Evolutionary conservation across 1,140 invertebrate species (phyloP), one percentile per base, ranked within the genome.

Genomic region (Charaxes varanes): DNA sequence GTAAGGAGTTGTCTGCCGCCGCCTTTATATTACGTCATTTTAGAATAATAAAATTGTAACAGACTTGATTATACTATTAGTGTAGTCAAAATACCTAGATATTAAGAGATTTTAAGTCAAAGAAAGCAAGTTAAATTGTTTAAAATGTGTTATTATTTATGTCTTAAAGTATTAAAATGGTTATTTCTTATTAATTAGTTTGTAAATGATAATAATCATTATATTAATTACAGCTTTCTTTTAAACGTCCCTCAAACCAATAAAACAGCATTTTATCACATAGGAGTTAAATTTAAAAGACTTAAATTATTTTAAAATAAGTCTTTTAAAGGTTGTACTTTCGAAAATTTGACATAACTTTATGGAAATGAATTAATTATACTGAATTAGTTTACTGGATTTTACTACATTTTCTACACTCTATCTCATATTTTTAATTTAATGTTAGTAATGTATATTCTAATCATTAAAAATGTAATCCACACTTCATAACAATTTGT

Each of bases 141-240:
- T 82, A 80, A 78, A 73, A 80, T 78, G 78, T 82, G 78, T 82
- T 82, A 80, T 82, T 82, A 82, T 80, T 82, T 82, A 82, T 82
- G 76, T 82, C 78, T 69, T 82, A 82, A 79, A 82, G 78, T 82
- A 82, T 82, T 82, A 80, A 78, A 82, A 82, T 80, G 70, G 78
- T 83, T 83, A 83, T 83, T 83, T 80, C 78, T 83, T 83, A 82
- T 82, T 82, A 79, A 82, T 80, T 82, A 82, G 73, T 82, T 82
- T 72, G 71, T 82, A 82, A 79, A 76, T 62, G 62, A 68, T 67
- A 59, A 70, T 78, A 58, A 61, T 67, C 70, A 74, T 62, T 69
- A 63, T 70, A 59, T 68, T 65, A 56, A 66, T 62, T 61, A 57
- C 41, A 50, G 53, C 54, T 59, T 62, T 64, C 34, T 38, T 59